Evolutionary conservation across 2,888 invertebrate species (phyloP), one percentile per base, ranked within the genome.

Genomic region (Torymus aiolomorphi): DNA sequence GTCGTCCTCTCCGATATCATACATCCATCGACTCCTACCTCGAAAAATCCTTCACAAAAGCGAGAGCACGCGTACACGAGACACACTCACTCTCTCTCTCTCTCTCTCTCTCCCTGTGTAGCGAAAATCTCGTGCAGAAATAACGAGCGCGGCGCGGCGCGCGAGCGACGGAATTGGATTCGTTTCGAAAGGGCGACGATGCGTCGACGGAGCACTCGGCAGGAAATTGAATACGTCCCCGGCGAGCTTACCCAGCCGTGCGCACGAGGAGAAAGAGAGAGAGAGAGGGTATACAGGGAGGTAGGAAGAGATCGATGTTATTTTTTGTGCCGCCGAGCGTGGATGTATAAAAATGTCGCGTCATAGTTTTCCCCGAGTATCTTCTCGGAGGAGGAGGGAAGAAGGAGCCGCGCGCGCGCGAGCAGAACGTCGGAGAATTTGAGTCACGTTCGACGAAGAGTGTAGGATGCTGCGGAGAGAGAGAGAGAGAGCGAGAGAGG

Each of bases 201-300:
- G 54, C 59, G 66, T 31, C 70, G 42, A 49, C 65, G 65, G 57
- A 13, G 24, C 42, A 31, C 31, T 75, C 69, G 66, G 83, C 82
- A 87, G 86, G 87, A 88, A 89, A 89, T 89, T 88, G 88, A 89
- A 89, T 86, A 88, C 86, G 86, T 86, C 87, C 84, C 57, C 12
- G 16, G 49, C n/a, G 16, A 18, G 18, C 59, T 20, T 31, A 16
- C 51, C 12, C 42, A 69, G 70, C 31, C 20, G 65, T 42, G 51
- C 14, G 42, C 42, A 8, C 42, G 8, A 5, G 42, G 8, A 8
- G 42, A 8, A 8, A 42, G 8, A 42, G 42, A 42, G 42, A 5
- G 42, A 42, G 42, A 42, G 42, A 42, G 42, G 8, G 8, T 42
- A 42, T 42, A 42, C 8, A 42, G 42, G 42, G 42, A 42, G 42